These are phyloP conservation scores for Potamarius usumacintae DNA, from an alignment of 2,113 vertebrate genomes.

Conservation along the genomic window DNA sequence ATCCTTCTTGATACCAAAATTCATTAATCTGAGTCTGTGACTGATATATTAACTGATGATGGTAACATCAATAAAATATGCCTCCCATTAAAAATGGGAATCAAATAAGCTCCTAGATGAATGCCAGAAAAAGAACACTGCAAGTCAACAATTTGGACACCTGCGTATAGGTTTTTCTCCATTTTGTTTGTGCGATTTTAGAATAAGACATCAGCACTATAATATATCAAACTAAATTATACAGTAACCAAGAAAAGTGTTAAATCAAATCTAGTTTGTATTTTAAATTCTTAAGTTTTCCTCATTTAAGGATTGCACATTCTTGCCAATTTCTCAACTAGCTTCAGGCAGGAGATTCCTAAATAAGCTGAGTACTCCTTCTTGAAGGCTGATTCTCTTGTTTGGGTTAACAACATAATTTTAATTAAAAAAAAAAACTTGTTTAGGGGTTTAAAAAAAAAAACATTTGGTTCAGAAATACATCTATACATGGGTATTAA, in stretches of 20 bases:
- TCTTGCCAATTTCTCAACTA: not conserved
- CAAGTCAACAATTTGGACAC: not conserved
- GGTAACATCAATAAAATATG: constrained; percentile 36
- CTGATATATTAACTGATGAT: constrained; percentile 24
- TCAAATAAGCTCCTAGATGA: constrained; percentile 7
- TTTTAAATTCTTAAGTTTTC: not conserved
- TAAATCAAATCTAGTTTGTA: not conserved
- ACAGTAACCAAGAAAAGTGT: not conserved
- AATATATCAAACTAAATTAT: not conserved
- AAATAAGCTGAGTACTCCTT: not conserved
- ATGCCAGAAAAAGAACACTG: not conserved
- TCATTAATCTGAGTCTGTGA: not conserved
- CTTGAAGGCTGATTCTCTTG: not conserved
- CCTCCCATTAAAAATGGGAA: constrained; percentile 15
- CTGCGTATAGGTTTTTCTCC: not conserved
- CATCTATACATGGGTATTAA: not conserved
- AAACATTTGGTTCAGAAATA: not conserved
- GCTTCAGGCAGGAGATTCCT: not conserved
- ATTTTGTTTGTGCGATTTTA: not conserved
- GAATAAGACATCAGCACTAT: not conserved
- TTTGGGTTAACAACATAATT: not conserved
- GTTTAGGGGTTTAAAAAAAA: not conserved
- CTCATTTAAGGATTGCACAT: not conserved
- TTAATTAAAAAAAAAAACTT: not conserved
- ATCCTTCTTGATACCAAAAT: not conserved